Evolutionary conservation across 2,113 vertebrate genomes (phyloP).

Genomic region (Panthera leo): DNA sequence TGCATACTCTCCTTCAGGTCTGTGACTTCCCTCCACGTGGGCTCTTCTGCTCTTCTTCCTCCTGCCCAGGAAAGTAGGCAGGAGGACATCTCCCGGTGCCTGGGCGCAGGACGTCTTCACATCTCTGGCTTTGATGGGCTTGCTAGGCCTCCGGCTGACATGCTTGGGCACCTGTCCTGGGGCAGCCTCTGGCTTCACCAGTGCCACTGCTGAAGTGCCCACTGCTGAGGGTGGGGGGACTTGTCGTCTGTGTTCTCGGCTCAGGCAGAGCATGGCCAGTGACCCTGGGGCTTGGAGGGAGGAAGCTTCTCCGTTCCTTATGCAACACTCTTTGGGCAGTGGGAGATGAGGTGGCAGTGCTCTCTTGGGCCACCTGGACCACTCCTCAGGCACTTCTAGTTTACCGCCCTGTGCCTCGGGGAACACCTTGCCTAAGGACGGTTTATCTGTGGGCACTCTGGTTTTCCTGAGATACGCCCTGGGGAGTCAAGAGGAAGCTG

Average conservation of each 20-base stretch:
- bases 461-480: not conserved
- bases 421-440: not conserved
- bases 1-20: not conserved
- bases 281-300: not conserved
- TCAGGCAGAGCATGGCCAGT: too few species aligned
- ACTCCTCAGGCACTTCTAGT: not conserved
- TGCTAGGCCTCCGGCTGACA: rapidly evolving
- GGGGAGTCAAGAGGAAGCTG: not conserved
- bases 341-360: not conserved
- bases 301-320: not conserved
- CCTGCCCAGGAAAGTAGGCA: not conserved
- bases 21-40: not conserved
- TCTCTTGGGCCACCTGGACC: not conserved
- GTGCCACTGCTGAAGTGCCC: not conserved
- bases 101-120: not conserved
- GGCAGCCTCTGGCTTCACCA: not conserved
- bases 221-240: not conserved
- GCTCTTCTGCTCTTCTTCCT: rapidly evolving
- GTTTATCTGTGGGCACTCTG: not conserved
- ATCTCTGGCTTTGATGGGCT: not conserved
- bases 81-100: too few species aligned
- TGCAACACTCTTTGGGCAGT: not conserved
- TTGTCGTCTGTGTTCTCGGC: not conserved
- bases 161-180: not conserved
- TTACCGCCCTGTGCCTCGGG: not conserved